phyloP scores from a whole-genome alignment of 35 echinoderm and acorn worm species.

The Hemicentrotus pulcherrimus region DNA sequence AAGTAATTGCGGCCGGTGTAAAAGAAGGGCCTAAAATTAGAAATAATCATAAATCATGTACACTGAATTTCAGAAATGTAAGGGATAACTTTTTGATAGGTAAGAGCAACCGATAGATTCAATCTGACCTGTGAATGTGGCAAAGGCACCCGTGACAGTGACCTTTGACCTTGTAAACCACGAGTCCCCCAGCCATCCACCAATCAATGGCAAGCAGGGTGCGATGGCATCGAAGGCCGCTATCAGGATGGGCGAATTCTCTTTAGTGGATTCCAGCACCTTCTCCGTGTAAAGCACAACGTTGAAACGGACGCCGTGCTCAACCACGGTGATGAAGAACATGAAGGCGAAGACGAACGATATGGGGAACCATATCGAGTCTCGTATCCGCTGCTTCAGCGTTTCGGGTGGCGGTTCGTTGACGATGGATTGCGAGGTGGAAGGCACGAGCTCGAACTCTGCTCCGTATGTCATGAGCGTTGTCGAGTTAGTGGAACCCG shows the following conservation, averaged over 20 bases:
- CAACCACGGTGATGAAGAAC: constrained; percentile 52
- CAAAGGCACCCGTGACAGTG: constrained; percentile 46
- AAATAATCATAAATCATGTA: too few relatives aligned
- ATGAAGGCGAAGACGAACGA: constrained; percentile 52
- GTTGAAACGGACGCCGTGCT: constrained; percentile 53
- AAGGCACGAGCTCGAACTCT: not conserved
- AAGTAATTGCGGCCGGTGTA: too few relatives aligned
- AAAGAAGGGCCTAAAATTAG: too few relatives aligned
- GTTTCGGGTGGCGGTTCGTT: not conserved
- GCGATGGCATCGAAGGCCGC: constrained; percentile 51
- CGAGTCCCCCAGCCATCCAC: constrained; percentile 52
- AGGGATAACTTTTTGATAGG: too few relatives aligned
- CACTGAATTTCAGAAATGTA: too few relatives aligned
- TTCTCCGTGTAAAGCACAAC: constrained; percentile 53
- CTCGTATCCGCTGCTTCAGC: not conserved
- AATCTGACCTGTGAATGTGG: constrained; percentile 53
- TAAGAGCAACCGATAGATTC: too few relatives aligned
- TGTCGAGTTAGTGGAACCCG: not conserved
- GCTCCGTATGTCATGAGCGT: not conserved
- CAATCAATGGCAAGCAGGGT: constrained; percentile 55
- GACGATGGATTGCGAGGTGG: not conserved
- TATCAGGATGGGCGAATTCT: constrained; percentile 54
- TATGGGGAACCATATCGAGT: constrained; percentile 23
- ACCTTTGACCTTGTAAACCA: constrained; percentile 41
- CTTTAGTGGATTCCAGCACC: constrained; percentile 44